Conservation (phyloP, 1,140 invertebrate species). For the Sinella curviseta region DNA sequence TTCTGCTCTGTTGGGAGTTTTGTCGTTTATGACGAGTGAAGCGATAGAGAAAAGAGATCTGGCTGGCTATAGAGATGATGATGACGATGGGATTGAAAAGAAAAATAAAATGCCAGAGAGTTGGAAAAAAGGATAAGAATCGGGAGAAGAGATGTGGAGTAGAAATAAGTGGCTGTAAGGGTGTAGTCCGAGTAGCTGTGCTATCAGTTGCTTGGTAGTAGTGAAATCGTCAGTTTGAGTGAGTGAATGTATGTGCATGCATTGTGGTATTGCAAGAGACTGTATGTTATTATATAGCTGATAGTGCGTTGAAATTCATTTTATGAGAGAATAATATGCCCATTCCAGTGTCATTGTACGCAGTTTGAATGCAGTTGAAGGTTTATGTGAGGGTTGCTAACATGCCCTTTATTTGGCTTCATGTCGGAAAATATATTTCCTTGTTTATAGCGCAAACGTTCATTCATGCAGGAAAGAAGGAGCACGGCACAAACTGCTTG, state of each 20-base stretch:
- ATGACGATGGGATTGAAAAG: slow-evolving; percentile 1
- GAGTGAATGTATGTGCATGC: neutral
- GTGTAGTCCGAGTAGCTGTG: no score
- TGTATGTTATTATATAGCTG: neutral
- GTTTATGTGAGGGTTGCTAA: neutral
- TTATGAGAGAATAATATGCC: slow-evolving; percentile 15
- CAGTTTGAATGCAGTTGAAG: slow-evolving; percentile 21
- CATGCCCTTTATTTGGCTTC: slow-evolving; percentile 9
- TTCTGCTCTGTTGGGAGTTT: slow-evolving; percentile 18
- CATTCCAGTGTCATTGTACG: slow-evolving; percentile 20
- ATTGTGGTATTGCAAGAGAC: neutral
- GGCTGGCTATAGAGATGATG: neutral
- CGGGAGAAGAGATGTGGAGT: slow-evolving; percentile 1
- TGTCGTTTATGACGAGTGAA: slow-evolving; percentile 12
- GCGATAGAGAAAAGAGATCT: neutral
- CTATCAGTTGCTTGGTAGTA: neutral
- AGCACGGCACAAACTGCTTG: no score
- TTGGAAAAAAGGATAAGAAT: slow-evolving; percentile 8
- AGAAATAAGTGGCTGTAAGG: slow-evolving; percentile 6
- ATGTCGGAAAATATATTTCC: neutral
- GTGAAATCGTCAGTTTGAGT: neutral
- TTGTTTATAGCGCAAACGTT: neutral
- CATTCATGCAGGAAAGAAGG: neutral
- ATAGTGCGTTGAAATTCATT: slow-evolving; percentile 6
- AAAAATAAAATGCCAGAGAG: slow-evolving; percentile 16